Evolutionary conservation across 30 jellyfish, hydroid and myxozoan genomes (phyloP).

Genomic region (Rhopilema esculentum): DNA sequence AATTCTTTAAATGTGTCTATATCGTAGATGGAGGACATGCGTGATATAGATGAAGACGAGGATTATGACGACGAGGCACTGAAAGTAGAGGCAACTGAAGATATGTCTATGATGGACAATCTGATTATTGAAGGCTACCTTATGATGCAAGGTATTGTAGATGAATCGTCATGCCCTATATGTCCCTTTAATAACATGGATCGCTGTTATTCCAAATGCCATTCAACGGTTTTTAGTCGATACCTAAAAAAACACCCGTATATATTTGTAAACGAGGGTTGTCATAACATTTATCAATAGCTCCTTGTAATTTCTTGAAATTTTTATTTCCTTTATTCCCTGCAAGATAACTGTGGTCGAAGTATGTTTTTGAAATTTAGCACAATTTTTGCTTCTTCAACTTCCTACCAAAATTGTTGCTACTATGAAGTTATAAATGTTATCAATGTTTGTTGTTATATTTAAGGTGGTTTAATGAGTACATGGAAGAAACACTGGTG

Average conservation of each 20-base stretch:
- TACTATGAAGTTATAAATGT: neutral
- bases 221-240: no score
- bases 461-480: conserved; percentile 90
- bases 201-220: neutral
- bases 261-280: no score
- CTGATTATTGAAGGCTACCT: conserved; percentile 90
- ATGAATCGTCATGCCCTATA: no score
- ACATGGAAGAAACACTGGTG: conserved; percentile 96
- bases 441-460: neutral
- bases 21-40: conserved; percentile 83
- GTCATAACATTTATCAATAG: no score
- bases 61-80: conserved; percentile 85
- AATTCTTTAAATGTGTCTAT: no score
- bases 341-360: no score
- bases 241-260: no score
- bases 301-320: no score
- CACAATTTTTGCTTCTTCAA: neutral
- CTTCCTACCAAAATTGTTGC: neutral
- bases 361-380: no score
- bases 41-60: conserved; percentile 94
- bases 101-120: conserved; percentile 79
- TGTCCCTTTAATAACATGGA: neutral
- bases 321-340: no score
- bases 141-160: conserved; percentile 74
- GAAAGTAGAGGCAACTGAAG: conserved; percentile 75